Evolutionary conservation across 1,140 invertebrate species (phyloP), one percentile per base, ranked within the genome.

Genomic region (Brachionus rotundiformis): DNA sequence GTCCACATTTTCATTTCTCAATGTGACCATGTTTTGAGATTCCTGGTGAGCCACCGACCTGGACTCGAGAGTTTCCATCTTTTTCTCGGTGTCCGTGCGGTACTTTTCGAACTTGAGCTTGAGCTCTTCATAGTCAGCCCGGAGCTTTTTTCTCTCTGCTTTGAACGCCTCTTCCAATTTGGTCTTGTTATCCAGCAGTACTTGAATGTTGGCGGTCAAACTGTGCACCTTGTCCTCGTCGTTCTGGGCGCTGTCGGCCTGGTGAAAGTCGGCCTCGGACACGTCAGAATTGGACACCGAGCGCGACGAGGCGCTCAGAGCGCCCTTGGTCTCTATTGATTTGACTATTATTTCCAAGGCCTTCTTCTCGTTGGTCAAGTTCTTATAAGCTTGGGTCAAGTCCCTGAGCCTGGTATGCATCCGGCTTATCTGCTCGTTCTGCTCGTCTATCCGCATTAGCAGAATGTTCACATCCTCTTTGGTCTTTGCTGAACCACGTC

Each of bases 281-380:
- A 63, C 25, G 11, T 79, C 76, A 25, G 76, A 79, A 10, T 59
- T 79, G 19, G 76, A 79, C 10, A 63, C 47, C 10, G 76, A 79
- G 1, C 47, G 29, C 2, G 76, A 79, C 23, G 36, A 36, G 8
- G 44, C 31, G 6, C 47, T 79, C 54, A 36, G 8, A n/a, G 47
- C 31, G 1, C 13, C 6, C 13, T 59, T 79, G n/a, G 47, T 31
- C 25, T 63, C 76, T 8, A 79, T 11, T 25, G 76, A 54, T 31
- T 63, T 79, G n/a, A 79, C 47, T 19, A 63, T 79, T 79, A 79
- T 79, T 79, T 79, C 76, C 31, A 79, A 13, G 6, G 76, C 44
- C 25, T 79, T 79, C 41, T 79, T 79, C 25, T 79, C 76, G 10
- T 54, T 63, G 16, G 31, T 13, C 36, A 79, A 31, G 59, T 27